These are phyloP conservation scores for Liparis tanakae DNA, from an alignment of 2,797 vertebrate genomes.

Conservation along the genomic window DNA sequence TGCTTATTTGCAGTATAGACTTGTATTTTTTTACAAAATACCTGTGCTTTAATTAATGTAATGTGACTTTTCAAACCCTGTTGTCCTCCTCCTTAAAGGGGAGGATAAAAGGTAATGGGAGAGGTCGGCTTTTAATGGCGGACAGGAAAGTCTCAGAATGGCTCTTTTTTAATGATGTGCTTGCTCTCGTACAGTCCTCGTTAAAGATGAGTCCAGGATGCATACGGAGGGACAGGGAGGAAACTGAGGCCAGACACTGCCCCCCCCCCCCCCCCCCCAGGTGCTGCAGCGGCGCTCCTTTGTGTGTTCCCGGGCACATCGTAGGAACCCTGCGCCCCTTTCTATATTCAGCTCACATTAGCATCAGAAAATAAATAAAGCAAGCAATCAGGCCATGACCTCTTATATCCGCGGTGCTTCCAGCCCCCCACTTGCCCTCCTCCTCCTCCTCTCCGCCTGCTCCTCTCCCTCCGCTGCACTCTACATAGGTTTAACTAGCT, in stretches of 20 bases:
- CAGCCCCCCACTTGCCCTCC: not conserved
- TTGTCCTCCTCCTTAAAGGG: slow-evolving; percentile 64
- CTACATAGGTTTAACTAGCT: slow-evolving; percentile 57
- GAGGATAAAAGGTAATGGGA: slow-evolving; percentile 85
- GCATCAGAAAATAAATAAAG: slow-evolving; percentile 76
- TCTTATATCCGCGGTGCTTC: slow-evolving; percentile 48
- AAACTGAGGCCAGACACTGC: slow-evolving; percentile 53
- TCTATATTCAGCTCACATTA: slow-evolving; percentile 70
- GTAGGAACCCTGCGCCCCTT: slow-evolving; percentile 45
- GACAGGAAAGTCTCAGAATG: slow-evolving; percentile 89
- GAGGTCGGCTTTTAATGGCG: slow-evolving; percentile 89
- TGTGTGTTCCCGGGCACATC: slow-evolving; percentile 50
- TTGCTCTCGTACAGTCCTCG: slow-evolving; percentile 85
- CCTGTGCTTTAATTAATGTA: slow-evolving; percentile 57
- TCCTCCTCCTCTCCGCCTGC: not conserved
- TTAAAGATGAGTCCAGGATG: slow-evolving; percentile 75
- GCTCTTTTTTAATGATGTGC: slow-evolving; percentile 89
- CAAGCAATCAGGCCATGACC: slow-evolving; percentile 66
- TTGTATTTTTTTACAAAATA: not conserved
- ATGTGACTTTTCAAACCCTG: slow-evolving; percentile 88
- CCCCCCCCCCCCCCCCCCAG: slow-evolving; percentile 37
- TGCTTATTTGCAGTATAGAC: slow-evolving; percentile 16
- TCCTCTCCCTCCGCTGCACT: slow-evolving; percentile 32
- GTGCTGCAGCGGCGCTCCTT: slow-evolving; percentile 50
- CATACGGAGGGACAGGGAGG: slow-evolving; percentile 62